Evolutionary conservation across 2,113 vertebrate genomes (phyloP).

Genomic region (Indicator indicator): DNA sequence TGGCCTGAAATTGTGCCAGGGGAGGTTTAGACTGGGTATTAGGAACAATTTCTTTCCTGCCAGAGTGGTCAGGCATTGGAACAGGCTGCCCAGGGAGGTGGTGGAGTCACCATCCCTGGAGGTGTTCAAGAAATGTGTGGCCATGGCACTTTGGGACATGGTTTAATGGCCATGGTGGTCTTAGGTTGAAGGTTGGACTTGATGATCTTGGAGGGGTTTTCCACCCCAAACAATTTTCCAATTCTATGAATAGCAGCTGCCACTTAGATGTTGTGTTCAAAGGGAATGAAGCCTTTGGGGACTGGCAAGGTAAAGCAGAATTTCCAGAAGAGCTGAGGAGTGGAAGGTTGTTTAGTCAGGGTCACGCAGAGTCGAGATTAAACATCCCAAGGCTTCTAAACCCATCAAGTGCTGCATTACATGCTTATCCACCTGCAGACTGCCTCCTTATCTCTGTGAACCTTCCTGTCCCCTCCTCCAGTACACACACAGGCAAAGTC

Average conservation of each 20-base stretch:
- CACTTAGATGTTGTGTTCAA: background rate
- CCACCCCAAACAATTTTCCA: background rate
- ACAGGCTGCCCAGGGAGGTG: no score
- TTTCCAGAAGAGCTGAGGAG: background rate
- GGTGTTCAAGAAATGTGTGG: no score
- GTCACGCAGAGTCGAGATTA: background rate
- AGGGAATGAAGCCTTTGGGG: background rate
- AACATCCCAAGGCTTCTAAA: background rate
- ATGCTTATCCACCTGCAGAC: background rate
- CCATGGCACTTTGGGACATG: no score
- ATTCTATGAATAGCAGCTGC: background rate
- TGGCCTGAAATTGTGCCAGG: no score
- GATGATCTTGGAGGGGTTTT: no score
- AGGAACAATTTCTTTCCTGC: no score
- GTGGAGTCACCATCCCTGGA: no score
- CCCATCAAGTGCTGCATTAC: rapidly evolving
- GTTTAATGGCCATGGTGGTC: no score
- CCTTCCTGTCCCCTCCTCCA: background rate
- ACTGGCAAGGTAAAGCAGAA: background rate
- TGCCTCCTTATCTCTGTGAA: background rate
- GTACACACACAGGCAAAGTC: background rate
- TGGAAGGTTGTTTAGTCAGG: background rate
- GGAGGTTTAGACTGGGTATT: no score
- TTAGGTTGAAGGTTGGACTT: no score
- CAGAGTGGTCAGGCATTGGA: no score